Percentiles rank a stretch among this genome's conserved stretches.
Conservation (phyloP, 2,888 invertebrate species). For the Euclidia mi region DNA sequence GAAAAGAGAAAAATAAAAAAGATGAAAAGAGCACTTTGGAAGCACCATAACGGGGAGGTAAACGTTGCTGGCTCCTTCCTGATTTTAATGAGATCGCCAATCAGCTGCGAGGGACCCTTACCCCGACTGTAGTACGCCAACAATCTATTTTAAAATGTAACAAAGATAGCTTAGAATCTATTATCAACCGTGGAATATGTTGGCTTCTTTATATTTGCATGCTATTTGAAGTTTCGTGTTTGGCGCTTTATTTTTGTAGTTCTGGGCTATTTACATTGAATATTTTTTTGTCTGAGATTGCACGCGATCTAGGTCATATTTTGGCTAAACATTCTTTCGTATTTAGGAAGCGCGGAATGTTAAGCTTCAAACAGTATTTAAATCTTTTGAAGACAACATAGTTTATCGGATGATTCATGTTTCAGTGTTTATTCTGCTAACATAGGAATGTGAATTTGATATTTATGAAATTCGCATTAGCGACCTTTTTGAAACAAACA, state of each 20-base stretch:
- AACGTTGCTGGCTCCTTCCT: constrained; percentile 75
- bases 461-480: no score
- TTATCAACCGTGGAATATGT: constrained; percentile 19
- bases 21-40: constrained; percentile 60
- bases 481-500: no score
- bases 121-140: constrained; percentile 29
- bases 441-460: no score
- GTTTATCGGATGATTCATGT: no score
- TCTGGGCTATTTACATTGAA: not conserved
- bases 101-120: constrained; percentile 59
- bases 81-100: constrained; percentile 86
- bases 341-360: no score
- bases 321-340: not conserved
- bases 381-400: no score
- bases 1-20: constrained; percentile 48
- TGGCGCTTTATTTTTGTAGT: not conserved
- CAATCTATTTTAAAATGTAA: constrained; percentile 43
- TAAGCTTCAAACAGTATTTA: no score
- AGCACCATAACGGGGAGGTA: constrained; percentile 64
- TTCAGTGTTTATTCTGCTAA: no score
- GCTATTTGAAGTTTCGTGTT: not conserved
- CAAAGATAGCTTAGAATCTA: constrained; percentile 41
- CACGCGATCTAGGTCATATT: constrained; percentile 3
- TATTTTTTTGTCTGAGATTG: not conserved
- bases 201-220: constrained; percentile 6